Evolutionary conservation across 2,888 invertebrate genomes (phyloP).

Genomic region (Xestia xanthographa): DNA sequence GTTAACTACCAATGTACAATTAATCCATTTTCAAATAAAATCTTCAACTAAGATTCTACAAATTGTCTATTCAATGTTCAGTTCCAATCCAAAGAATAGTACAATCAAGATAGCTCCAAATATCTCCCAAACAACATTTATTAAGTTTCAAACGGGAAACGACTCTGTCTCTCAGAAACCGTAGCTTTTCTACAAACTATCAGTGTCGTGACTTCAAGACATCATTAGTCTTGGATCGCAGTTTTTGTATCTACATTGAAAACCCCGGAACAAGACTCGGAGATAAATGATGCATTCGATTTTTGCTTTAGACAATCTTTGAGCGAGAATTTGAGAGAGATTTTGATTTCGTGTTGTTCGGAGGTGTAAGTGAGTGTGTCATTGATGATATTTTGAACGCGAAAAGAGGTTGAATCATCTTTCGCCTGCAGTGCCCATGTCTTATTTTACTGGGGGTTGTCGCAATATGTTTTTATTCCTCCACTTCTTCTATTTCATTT

Average conservation of each 20-base stretch:
- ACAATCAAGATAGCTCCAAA: slow-evolving; percentile 21
- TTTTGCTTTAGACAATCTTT: slow-evolving; percentile 36
- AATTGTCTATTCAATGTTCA: background rate
- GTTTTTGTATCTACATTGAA: slow-evolving; percentile 54
- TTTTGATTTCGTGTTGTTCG: no score
- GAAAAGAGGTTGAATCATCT: no score
- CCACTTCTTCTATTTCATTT: background rate
- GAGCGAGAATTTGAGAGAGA: no score
- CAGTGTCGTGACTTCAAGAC: slow-evolving; percentile 34
- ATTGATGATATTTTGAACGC: no score
- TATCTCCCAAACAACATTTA: slow-evolving; percentile 31
- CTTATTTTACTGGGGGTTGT: background rate
- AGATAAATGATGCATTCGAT: slow-evolving; percentile 55
- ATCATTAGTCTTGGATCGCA: slow-evolving; percentile 60
- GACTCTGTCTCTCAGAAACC: slow-evolving; percentile 30
- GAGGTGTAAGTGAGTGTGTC: no score
- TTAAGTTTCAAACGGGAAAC: slow-evolving; percentile 45
- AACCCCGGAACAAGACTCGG: slow-evolving; percentile 37
- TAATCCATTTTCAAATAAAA: background rate
- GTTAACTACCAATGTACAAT: no score
- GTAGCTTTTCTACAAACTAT: slow-evolving; percentile 17
- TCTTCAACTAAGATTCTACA: no score
- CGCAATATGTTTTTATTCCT: background rate
- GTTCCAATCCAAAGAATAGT: slow-evolving; percentile 3
- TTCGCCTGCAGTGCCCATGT: background rate